Base-by-base conservation (phyloP, 2,888 invertebrate species). In the Tuta absoluta region DNA sequence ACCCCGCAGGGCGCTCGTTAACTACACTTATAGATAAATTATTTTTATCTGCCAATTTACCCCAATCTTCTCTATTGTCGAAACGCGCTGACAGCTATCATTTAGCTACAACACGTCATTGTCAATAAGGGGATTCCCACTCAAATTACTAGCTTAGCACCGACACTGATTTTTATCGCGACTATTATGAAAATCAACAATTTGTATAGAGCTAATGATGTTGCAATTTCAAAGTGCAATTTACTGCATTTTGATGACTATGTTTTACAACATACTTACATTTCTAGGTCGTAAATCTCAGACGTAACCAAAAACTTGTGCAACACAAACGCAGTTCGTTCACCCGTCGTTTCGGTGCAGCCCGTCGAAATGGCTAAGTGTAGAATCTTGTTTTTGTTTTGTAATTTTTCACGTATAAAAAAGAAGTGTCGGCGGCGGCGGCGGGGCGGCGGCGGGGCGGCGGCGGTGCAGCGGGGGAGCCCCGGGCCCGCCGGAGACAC, bases 41-140 rank as follows among this genome's bases (percentile, higher is more conserved):
- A 88, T 89, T 90, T 86, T 89, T 86, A 89, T 89, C 86, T 84
- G 82, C 84, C 89, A 87, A 87, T 89, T 89, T 89, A 89, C 87
- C 87, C 88, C 89, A 89, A 86, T 89, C 84, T 81, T 76, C 77
- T 80, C 80, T 80, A 85, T 87, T 86, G 87, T 84, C 75, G 76
- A 75, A 75, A 67, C 69, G 69, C 77, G 83, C 80, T 82, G 89
- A 88, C 87, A 85, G 80, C 78, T 75, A 81, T 81, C 82, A 77
- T 79, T 77, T 75, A 77, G 75, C 69, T 72, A 75, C 76, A 76
- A 79, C 73, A 76, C 72, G 69, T 72, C 70, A 69, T 69, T 45
- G 57, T 21, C 49, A 58, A 51, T 60, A n/a, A 28, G 62, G 23
- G 62, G 38, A 62, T 62, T 53, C 62, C 62, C 62, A 62, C 17